Base-by-base conservation (phyloP, 2,113 vertebrate species). In the Cathartes aura region DNA sequence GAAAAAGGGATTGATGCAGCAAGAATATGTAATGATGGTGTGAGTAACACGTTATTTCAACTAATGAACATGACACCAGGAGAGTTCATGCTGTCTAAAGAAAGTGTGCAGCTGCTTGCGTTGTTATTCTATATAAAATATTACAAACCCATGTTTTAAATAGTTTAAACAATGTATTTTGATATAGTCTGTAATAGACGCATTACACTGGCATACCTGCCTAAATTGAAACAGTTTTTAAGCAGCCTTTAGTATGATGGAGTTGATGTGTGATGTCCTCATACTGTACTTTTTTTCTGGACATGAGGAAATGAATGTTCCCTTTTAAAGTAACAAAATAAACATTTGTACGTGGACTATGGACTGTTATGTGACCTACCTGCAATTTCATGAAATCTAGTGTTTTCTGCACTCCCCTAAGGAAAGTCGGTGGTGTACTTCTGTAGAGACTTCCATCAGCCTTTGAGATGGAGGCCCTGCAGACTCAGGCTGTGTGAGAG, bases 311-410 rank as follows among this genome's bases (percentile, higher is more conserved):
- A 50, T 24, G 3, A 22, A 12, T 7, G 12, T 47, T 87, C 27
- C 19, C 29, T 48, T 10, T 55, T 9, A 4, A 23, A 82, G 34
- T 5, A 18, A 10, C 21, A 10, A 9, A n/a, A 30, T 0, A 5
- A 47, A 22, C 2, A 0, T 24, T 43, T 4, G 9, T 20, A 3
- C 0, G 3, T 27, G 74, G 52, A 47, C 58, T 55, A 3, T 26
- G 40, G 15, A 2, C 36, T 52, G 26, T 36, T 21, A 5, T 9
- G 1, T 48, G 89, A 27, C 21, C 20, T 71, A 22, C 18, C 30
- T 50, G 55, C 26, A 9, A 5, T 42, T 22, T 22, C 8, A 1
- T 13, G 52, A 30, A 15, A 36, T 8, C 2, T 19, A 4, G 29
- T 11, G 5, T 9, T 66, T 53, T 22, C 23, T 0, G 0, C 13